Base-by-base conservation (phyloP, 2,797 vertebrate species). In the Meda fulgida region DNA sequence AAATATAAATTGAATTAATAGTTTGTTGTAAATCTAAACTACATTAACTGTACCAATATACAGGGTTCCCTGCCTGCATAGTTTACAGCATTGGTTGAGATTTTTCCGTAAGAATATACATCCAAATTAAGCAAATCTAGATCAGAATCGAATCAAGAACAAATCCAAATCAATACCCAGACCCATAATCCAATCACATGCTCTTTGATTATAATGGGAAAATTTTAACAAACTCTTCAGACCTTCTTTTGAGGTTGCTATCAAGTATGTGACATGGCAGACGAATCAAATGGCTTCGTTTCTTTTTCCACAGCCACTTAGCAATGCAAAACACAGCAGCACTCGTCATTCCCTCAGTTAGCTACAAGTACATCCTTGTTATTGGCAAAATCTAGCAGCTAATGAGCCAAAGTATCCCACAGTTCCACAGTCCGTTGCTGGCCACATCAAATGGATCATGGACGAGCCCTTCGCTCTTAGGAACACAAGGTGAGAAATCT, bases 401-500 rank as follows among this genome's bases (percentile, higher is more conserved):
- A 69, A 38, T 6, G 43, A 73, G 34, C 31, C 38, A 13, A 83
- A 67, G 46, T 58, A 75, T 38, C 80, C 80, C 46, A 55, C 53
- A 82, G 69, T 36, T 66, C 80, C 40, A 31, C 63, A 63, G 19
- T 19, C 18, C 26, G 5, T 13, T n/a, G 21, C 34, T 43, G 46
- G 31, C 23, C 86, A 81, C 58, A 73, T 60, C 73, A 65, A 31
- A 71, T 31, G 73, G 78, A 76, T 71, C 29, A 51, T 26, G 67
- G 76, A 73, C 82, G 1, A 69, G 60, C 29, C 73, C 48, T 34
- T 38, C 19, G 21, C 71, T 81, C 48, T 53, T 23, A 60, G 78
- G 10, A 53, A 34, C 40, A 69, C 70, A 40, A 58, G 36, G 81
- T 26, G 69, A 40, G 75, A 83, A 84, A 81, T 66, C 29, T 43